Percentiles rank a stretch among this genome's conserved stretches.
These are phyloP conservation scores for Hydraecia micacea DNA, from an alignment of 2,888 invertebrate genomes.

Conservation along the genomic window DNA sequence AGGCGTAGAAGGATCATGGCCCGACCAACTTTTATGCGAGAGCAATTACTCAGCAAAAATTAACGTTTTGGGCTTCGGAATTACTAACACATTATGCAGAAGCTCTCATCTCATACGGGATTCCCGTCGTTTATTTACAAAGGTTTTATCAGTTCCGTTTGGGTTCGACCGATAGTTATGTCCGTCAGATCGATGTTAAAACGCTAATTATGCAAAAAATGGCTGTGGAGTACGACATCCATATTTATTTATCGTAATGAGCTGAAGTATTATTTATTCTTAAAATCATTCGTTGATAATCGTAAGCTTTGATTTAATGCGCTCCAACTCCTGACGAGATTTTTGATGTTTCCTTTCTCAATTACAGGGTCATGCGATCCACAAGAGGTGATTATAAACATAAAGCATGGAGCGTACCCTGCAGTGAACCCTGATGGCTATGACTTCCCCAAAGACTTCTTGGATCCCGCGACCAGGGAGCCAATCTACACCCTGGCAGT, in stretches of 20 bases:
- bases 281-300: constrained; percentile 8
- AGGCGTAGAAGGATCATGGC: background rate
- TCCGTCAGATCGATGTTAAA: constrained; percentile 1
- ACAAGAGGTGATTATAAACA: constrained; percentile 92
- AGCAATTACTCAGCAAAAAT: background rate
- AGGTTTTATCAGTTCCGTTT: background rate
- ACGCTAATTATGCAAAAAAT: background rate
- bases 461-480: constrained; percentile 86
- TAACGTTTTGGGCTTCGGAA: background rate
- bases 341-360: constrained; percentile 4
- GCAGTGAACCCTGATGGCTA: constrained; percentile 95
- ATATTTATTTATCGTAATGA: background rate
- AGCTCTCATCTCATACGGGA: background rate
- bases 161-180: constrained; percentile 1
- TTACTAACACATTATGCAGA: background rate
- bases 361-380: constrained; percentile 90
- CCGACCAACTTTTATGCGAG: background rate
- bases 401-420: constrained; percentile 96
- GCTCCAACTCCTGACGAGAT: background rate
- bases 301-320: background rate
- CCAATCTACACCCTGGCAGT: constrained; percentile 90
- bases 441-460: constrained; percentile 92
- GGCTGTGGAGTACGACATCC: background rate
- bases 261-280: background rate
- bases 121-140: background rate